Evolutionary conservation across 2,888 invertebrate species (phyloP), one percentile per base, ranked within the genome.

Genomic region (Trachelus tabidus): DNA sequence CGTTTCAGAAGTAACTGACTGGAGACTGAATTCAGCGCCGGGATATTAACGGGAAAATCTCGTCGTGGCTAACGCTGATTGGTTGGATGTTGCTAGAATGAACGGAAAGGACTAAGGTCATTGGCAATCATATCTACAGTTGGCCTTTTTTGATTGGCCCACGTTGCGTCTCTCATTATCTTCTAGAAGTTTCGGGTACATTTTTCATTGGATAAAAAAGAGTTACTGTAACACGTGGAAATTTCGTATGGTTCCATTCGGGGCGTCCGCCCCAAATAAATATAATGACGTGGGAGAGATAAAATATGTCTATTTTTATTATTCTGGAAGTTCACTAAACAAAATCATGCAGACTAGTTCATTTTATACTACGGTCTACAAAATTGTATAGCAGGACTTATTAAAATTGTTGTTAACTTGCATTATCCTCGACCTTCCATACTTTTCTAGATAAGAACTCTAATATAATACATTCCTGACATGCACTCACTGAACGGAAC

Each of bases 71-170:
- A 76, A 86, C 87, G 86, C 35, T 88, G 91, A 95, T 95, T 95
- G 95, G 95, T 89, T 81, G 81, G 87, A 83, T 85, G 87, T 30
- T 85, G 88, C 85, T 88, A 91, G 85, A 82, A 81, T 82, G 80
- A 88, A 83, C 83, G 87, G 89, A 89, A 90, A 85, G 79, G 92
- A 90, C 88, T 75, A 86, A 87, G 86, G 12, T 86, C 89, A 94
- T 95, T 95, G 94, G 94, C 87, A 80, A 80, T 88, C 83, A 86
- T 88, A 56, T 85, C 91, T 86, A 91, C 92, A 94, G 94, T 94
- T 94, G 95, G 93, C 94, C 89, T 73, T 40, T 84, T 85, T 74
- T 86, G 82, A 95, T 95, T 95, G 95, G 95, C 94, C 94, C 95
- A 95, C 95, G 95, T 95, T 92, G 82, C 84, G 89, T 83, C 56